Percentiles rank a stretch among this genome's conserved stretches.
These are phyloP conservation scores for Marmota monax DNA, from an alignment of 2,113 vertebrate species.

Conservation along the genomic window DNA sequence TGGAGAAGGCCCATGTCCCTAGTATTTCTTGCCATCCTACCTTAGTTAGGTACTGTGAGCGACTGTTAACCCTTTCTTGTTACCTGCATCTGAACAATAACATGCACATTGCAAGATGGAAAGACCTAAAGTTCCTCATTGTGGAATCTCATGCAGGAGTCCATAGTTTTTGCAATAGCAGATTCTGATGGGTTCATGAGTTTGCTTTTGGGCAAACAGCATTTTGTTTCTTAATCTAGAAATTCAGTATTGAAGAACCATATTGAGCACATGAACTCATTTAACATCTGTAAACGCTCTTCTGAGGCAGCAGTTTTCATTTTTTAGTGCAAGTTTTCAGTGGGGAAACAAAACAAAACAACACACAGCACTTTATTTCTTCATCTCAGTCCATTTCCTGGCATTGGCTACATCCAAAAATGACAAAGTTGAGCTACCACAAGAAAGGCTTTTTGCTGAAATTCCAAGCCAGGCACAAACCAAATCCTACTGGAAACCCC, in stretches of 20 bases:
- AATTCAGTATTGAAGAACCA: not conserved
- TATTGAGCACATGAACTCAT: not conserved
- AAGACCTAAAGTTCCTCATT: not conserved
- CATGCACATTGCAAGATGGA: not conserved
- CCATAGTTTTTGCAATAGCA: not conserved
- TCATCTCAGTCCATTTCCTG: constrained; percentile 68
- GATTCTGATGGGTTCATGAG: not conserved
- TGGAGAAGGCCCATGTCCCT: not conserved
- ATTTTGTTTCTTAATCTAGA: constrained; percentile 56
- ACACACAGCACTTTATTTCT: constrained; percentile 48
- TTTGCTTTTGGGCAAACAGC: not conserved
- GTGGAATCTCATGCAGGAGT: not conserved
- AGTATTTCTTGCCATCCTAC: not conserved
- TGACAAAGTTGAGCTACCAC: constrained; percentile 59
- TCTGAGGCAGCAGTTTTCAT: not conserved
- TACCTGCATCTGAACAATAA: not conserved
- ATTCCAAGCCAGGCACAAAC: constrained; percentile 49
- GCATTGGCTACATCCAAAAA: constrained; percentile 44
- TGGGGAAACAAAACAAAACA: constrained; percentile 46
- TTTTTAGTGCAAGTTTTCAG: constrained; percentile 35
- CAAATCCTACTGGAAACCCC: not conserved
- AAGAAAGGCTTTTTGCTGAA: constrained; percentile 63
- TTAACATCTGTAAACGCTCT: constrained; percentile 44
- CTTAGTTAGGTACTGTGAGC: not conserved
- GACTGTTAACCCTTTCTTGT: not conserved